Evolutionary conservation across 2,797 vertebrate species (phyloP), one percentile per base, ranked within the genome.

Genomic region (Phataginus tricuspis): DNA sequence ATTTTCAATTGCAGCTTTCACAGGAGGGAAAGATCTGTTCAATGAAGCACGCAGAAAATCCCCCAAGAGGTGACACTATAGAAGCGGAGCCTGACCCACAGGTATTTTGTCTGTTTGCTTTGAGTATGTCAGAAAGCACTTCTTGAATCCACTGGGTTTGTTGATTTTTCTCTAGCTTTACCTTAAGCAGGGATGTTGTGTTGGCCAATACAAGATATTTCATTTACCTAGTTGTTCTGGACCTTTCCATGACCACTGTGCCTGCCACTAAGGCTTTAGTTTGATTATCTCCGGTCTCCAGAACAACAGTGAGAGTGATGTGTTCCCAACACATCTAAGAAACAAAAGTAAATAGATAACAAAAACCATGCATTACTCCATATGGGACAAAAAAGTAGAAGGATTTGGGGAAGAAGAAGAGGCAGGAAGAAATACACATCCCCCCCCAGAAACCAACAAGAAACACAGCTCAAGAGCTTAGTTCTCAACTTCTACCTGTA

Each of bases 1-100:
- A 21, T 57, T 61, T 96, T 82, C 69, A 72, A 51, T 66, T 1
- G 31, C 86, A 97, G 12, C 69, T 27, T 97, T 98, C 93, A 21
- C 92, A 99, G 98, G 97, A 89, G 88, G 97, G 96, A 86, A 98
- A 96, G 39, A 95, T 61, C 0, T 99, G 98, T 96, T 85, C 97
- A 91, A 95, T 88, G 69, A 98, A 95, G 55, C 95, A 0, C 29
- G 98, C 98, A 80, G 98, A 98, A 51, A 78, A 71, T 0, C 42
- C 96, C n/a, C 29, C 66, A 59, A 96, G 0, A 89, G 92, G 98
- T 94, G 95, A 96, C 71, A 95, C 94, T 31, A 55, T 75, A 91
- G 97, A 98, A 95, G 34, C 96, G 93, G 96, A 97, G 57, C 42
- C 71, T 19, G 82, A 39, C 31, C 86, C 97, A 66, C 98, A 99